Evolutionary conservation across 2,113 vertebrate species (phyloP).

Genomic region (Hemiscyllium ocellatum): DNA sequence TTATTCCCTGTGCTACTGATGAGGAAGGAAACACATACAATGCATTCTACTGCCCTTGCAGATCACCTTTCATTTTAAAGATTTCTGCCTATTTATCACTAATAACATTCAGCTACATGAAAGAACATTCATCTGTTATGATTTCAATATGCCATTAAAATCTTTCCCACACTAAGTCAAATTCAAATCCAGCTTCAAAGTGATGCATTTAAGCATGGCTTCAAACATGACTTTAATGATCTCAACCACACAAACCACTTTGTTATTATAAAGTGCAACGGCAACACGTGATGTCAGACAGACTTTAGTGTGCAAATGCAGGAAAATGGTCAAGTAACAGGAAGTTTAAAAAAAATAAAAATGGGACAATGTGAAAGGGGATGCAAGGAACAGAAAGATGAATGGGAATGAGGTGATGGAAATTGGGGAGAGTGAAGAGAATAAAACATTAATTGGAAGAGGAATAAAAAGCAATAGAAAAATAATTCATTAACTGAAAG

Average conservation of each 20-base stretch:
- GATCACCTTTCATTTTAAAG: too few species aligned
- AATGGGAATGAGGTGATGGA: background rate
- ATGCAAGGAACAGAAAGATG: background rate
- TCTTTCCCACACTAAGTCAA: background rate
- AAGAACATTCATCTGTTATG: background rate
- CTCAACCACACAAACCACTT: too few species aligned
- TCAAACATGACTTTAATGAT: background rate
- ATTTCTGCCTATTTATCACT: background rate
- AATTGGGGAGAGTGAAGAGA: background rate
- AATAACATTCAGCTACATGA: background rate
- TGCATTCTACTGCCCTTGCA: background rate
- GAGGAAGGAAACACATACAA: background rate
- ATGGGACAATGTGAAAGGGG: background rate
- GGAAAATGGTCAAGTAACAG: background rate
- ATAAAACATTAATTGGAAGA: background rate
- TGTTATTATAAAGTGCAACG: background rate
- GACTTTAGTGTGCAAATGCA: background rate
- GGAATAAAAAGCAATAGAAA: background rate
- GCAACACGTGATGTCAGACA: background rate
- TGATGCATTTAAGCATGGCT: background rate
- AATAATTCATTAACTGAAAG: background rate
- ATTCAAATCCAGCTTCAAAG: background rate
- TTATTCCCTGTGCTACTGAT: background rate
- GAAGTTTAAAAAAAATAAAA: too few species aligned
- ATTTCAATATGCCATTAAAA: background rate